Percentiles rank a stretch among this genome's conserved stretches.
phyloP scores from a whole-genome alignment of 2,113 vertebrate genomes.

The Labeo rohita region DNA sequence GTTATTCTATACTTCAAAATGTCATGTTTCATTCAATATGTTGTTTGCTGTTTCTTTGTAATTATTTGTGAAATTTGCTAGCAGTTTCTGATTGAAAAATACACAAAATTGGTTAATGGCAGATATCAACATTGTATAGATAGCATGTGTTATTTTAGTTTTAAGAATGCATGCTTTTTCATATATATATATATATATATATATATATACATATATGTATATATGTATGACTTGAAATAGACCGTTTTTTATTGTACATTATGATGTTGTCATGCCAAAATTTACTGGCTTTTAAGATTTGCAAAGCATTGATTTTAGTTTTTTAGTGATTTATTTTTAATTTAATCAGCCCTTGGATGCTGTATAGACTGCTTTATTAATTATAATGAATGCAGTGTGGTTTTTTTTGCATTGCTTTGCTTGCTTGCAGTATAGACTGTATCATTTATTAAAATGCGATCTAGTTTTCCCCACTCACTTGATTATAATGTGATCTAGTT shows the following conservation, averaged over 20 bases:
- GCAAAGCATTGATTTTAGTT: neutral
- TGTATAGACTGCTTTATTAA: neutral
- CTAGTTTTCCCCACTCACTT: neutral
- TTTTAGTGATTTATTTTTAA: neutral
- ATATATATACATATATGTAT: no score
- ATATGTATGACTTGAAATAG: no score
- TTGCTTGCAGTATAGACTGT: neutral
- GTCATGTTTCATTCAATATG: no score
- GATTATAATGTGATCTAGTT: neutral
- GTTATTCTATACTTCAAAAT: no score
- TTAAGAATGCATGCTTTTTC: neutral
- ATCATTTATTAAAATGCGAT: neutral
- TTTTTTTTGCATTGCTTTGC: neutral
- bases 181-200: no score
- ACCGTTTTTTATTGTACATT: neutral
- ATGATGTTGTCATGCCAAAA: neutral
- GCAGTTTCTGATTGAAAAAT: no score
- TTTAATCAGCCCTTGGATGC: neutral
- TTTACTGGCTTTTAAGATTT: neutral
- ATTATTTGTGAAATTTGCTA: no score
- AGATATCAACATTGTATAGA: no score
- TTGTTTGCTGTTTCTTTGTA: no score
- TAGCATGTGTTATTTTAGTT: no score
- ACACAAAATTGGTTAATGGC: no score
- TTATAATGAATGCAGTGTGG: neutral